Percentiles rank a stretch among this genome's conserved stretches.
Conservation (phyloP, 2,797 vertebrate genomes). For the Tragopan temminckii region DNA sequence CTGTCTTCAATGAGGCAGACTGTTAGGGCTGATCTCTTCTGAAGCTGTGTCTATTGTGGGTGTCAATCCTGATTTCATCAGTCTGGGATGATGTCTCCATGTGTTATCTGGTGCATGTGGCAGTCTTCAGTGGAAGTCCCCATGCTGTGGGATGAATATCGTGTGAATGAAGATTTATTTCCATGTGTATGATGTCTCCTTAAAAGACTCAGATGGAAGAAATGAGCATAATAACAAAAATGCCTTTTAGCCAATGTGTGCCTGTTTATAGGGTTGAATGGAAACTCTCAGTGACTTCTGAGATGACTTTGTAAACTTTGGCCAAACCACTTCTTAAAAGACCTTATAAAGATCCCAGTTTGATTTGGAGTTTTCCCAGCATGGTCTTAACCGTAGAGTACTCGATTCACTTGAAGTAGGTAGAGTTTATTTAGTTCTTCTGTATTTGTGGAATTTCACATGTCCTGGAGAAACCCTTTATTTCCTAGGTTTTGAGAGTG, state of each 20-base stretch:
- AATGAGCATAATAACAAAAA: not conserved
- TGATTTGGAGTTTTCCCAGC: slow-evolving; percentile 21
- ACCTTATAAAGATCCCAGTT: not conserved
- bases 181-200: not conserved
- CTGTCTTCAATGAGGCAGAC: not conserved
- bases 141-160: not conserved
- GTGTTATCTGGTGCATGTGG: not conserved
- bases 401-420: slow-evolving; percentile 16
- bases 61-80: not conserved
- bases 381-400: not conserved
- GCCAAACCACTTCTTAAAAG: slow-evolving; percentile 30
- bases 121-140: not conserved
- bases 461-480: not conserved
- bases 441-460: not conserved
- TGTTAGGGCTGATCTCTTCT: not conserved
- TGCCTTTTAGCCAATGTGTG: not conserved
- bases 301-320: not conserved
- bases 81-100: not conserved
- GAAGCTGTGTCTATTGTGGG: not conserved
- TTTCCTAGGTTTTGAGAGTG: not conserved
- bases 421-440: not conserved
- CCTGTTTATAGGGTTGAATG: not conserved
- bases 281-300: slow-evolving; percentile 3
- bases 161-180: not conserved
- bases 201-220: not conserved